phyloP scores from a whole-genome alignment of 2,888 invertebrate genomes.

The Phalangium opilio region DNA sequence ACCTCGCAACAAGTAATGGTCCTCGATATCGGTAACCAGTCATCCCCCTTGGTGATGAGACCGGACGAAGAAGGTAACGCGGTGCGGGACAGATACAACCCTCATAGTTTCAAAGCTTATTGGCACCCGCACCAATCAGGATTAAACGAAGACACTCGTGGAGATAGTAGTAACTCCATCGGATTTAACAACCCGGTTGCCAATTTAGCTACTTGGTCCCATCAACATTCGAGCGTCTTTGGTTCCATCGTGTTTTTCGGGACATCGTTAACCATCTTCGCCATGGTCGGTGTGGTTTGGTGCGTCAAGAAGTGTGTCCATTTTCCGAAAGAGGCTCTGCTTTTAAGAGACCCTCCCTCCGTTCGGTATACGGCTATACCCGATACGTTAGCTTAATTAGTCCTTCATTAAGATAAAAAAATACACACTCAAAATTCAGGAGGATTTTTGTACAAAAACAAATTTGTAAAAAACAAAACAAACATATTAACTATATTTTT shows the following conservation, averaged over 20 bases:
- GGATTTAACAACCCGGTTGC: background rate
- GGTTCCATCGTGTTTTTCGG: constrained; percentile 28
- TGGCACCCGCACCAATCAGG: background rate
- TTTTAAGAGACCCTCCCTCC: constrained; percentile 26
- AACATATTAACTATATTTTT: too few species aligned
- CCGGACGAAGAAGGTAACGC: too few species aligned
- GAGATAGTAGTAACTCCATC: background rate
- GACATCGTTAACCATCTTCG: constrained; percentile 28
- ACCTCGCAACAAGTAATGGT: background rate
- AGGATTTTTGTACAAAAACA: too few species aligned
- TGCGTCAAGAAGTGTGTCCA: constrained; percentile 28
- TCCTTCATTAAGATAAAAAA: too few species aligned
- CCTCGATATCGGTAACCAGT: background rate
- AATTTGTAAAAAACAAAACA: too few species aligned
- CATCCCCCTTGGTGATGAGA: too few species aligned
- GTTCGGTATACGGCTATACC: constrained; percentile 28
- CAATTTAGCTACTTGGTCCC: constrained; percentile 2
- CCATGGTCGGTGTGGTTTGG: constrained; percentile 26
- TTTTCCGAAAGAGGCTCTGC: constrained; percentile 25
- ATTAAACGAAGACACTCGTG: background rate
- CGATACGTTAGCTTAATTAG: constrained; percentile 24
- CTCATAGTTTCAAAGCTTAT: too few species aligned
- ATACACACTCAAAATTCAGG: too few species aligned
- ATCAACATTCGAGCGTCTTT: constrained; percentile 16
- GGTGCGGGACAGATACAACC: too few species aligned